Percentiles rank a stretch among this genome's conserved stretches.
These are phyloP conservation scores for Corynorhinus townsendii DNA, from an alignment of 2,113 vertebrate species.

Conservation along the genomic window DNA sequence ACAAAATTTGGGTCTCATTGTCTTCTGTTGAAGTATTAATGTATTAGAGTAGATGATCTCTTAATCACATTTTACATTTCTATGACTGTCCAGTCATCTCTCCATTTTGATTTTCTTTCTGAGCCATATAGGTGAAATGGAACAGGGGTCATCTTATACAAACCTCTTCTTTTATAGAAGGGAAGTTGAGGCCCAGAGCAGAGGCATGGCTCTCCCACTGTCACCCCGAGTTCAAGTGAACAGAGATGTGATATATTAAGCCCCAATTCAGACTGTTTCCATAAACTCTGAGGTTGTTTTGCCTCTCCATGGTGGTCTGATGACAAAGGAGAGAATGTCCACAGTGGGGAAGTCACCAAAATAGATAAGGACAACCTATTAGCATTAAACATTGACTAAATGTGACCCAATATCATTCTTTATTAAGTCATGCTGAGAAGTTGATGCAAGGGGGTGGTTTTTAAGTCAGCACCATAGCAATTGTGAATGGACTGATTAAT, in stretches of 20 bases:
- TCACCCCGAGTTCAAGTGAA: not conserved
- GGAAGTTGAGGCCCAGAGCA: not conserved
- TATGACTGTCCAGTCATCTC: not conserved
- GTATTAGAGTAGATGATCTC: not conserved
- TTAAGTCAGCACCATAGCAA: constrained; percentile 41
- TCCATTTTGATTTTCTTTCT: not conserved
- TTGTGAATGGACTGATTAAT: constrained; percentile 63
- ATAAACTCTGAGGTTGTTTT: not conserved
- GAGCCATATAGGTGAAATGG: not conserved
- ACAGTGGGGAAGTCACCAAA: constrained; percentile 33
- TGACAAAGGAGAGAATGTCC: constrained; percentile 50
- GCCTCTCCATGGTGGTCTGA: not conserved
- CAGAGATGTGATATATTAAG: not conserved
- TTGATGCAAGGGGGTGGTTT: constrained; percentile 40
- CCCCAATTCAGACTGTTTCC: not conserved
- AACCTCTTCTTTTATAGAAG: not conserved
- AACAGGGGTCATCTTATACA: not conserved
- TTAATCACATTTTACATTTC: not conserved
- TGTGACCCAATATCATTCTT: constrained; percentile 41
- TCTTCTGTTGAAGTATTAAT: not conserved
- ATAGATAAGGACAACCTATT: constrained; percentile 62
- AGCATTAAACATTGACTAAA: constrained; percentile 40
- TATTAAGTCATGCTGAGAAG: constrained; percentile 61
- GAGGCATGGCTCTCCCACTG: not conserved
- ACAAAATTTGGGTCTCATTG: not conserved